Evolutionary conservation across 2,113 vertebrate species (phyloP).

Genomic region (Brachyhypopomus gauderio): DNA sequence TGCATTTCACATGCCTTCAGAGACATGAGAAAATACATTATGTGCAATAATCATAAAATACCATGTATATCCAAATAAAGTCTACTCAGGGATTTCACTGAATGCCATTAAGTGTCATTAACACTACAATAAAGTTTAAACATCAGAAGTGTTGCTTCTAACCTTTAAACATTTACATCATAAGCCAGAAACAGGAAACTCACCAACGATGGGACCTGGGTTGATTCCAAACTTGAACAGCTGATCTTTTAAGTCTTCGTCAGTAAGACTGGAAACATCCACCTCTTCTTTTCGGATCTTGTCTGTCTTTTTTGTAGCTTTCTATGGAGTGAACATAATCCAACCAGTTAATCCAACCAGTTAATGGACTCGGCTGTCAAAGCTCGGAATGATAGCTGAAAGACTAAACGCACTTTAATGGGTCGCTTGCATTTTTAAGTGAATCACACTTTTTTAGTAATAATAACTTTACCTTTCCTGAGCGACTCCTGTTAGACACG

Average conservation of each 20-base stretch:
- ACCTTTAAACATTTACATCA: neutral
- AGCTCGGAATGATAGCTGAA: neutral
- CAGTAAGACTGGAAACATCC: constrained; percentile 84
- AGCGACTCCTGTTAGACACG: constrained; percentile 74
- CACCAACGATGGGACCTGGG: constrained; percentile 90
- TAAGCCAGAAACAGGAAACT: constrained; percentile 52
- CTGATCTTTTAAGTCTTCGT: constrained; percentile 88
- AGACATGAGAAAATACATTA: neutral
- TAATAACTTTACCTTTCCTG: constrained; percentile 68
- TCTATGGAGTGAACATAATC: constrained; percentile 72
- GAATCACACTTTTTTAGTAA: too few species aligned
- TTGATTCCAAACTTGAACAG: constrained; percentile 86
- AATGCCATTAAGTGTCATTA: too few species aligned
- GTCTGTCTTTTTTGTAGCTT: constrained; percentile 95
- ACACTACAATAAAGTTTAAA: too few species aligned
- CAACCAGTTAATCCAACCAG: neutral
- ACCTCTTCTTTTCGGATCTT: constrained; percentile 82
- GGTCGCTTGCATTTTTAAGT: neutral
- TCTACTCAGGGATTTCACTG: too few species aligned
- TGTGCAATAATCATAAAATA: neutral
- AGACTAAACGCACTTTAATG: neutral
- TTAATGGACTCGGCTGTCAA: neutral
- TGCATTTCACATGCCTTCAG: neutral
- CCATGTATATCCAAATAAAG: too few species aligned
- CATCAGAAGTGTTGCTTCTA: too few species aligned